Conservation (phyloP, 2,888 invertebrate species). For the Heliconius ismenius region DNA sequence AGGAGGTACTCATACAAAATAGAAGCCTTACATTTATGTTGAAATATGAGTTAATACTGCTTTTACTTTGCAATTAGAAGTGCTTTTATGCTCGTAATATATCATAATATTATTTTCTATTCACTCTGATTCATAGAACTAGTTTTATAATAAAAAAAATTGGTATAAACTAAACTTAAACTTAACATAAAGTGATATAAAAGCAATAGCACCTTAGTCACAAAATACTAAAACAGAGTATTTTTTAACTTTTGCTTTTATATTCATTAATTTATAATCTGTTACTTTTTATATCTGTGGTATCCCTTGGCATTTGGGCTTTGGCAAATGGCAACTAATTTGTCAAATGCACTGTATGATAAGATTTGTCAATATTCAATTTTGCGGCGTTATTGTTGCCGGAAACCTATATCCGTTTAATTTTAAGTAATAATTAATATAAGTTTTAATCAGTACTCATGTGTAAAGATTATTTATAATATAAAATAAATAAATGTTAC, state of each 20-base stretch:
- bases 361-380: conserved; percentile 5
- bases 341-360: neutral
- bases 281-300: neutral
- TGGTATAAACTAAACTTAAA: no score
- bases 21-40: no score
- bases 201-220: no score
- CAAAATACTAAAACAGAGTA: no score
- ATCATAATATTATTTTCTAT: no score
- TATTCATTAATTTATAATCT: neutral
- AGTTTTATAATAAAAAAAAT: no score
- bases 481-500: neutral
- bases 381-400: neutral
- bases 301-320: neutral
- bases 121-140: no score
- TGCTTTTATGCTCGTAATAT: no score
- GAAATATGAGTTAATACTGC: no score
- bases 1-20: no score
- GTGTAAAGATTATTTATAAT: neutral
- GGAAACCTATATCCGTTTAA: neutral
- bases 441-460: neutral
- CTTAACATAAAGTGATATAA: no score
- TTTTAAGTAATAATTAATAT: neutral
- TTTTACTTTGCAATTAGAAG: no score
- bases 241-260: neutral
- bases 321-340: neutral